Percentiles rank a stretch among this genome's conserved stretches.
phyloP scores from a whole-genome alignment of 2,797 vertebrate genomes.

The Emys orbicularis region DNA sequence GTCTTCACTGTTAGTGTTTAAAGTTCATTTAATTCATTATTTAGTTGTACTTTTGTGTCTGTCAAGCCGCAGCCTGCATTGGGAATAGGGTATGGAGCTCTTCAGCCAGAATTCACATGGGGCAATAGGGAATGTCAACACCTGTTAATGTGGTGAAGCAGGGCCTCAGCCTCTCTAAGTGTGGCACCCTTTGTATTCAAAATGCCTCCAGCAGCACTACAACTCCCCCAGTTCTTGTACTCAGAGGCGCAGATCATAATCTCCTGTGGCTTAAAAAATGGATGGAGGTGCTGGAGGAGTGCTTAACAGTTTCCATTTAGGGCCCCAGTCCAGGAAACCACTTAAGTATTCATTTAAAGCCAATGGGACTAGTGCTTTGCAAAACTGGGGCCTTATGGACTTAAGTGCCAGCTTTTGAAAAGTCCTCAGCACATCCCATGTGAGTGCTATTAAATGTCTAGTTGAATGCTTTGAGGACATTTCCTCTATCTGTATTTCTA shows the following conservation, averaged over 20 bases:
- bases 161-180: background rate
- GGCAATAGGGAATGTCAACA: background rate
- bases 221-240: constrained; percentile 3
- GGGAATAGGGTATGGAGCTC: background rate
- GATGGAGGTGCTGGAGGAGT: background rate
- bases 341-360: background rate
- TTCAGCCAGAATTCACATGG: background rate
- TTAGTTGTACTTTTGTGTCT: background rate
- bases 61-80: background rate
- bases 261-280: background rate
- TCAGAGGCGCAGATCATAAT: background rate
- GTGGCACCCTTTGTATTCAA: background rate
- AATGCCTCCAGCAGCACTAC: background rate
- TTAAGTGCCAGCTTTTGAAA: background rate
- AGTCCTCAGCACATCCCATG: background rate
- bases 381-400: background rate
- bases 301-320: background rate
- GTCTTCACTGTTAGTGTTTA: background rate
- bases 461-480: background rate
- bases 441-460: background rate
- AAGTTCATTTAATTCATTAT: background rate
- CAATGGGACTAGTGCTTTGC: background rate
- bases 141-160: background rate
- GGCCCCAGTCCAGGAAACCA: background rate
- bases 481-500: background rate